These are phyloP conservation scores for Uromys caudimaculatus DNA, from an alignment of 2,797 vertebrate species.

Conservation along the genomic window DNA sequence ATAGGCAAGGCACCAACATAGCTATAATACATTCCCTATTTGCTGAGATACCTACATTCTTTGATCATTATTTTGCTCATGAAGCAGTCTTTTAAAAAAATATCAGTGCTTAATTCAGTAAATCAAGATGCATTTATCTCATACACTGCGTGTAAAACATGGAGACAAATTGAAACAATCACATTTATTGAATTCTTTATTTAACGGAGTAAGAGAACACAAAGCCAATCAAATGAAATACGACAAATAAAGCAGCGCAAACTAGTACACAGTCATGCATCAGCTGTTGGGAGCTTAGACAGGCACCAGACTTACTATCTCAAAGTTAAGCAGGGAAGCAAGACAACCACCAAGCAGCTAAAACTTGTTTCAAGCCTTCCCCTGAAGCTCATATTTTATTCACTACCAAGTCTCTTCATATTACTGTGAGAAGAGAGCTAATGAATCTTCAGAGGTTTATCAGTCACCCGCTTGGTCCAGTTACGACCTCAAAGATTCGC, in stretches of 20 bases:
- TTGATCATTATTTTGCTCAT: conserved; percentile 34
- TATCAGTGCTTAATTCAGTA: not conserved
- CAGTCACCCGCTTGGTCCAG: not conserved
- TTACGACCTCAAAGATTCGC: conserved; percentile 8
- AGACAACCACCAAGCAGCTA: conserved; percentile 14
- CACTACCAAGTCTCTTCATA: not conserved
- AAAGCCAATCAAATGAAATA: conserved; percentile 44
- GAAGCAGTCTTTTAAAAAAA: conserved; percentile 8
- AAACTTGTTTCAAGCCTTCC: not conserved
- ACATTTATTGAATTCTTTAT: conserved; percentile 63
- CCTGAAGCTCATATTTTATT: conserved; percentile 47
- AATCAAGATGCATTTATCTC: conserved; percentile 2
- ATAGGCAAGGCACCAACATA: not conserved
- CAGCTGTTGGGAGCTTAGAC: conserved; percentile 19
- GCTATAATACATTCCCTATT: not conserved
- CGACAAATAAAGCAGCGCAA: conserved; percentile 51
- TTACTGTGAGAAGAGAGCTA: not conserved
- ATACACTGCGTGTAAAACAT: conserved; percentile 35
- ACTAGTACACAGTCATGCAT: not conserved
- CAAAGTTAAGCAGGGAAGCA: conserved; percentile 19
- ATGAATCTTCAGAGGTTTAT: conserved; percentile 2
- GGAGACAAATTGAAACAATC: conserved; percentile 42
- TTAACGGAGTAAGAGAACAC: conserved; percentile 2
- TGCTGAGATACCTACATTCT: conserved; percentile 1
- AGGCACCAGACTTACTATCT: not conserved